Evolutionary conservation across 1,140 invertebrate genomes (phyloP), one percentile per base, ranked within the genome.

Genomic region (Aphelinus certus): DNA sequence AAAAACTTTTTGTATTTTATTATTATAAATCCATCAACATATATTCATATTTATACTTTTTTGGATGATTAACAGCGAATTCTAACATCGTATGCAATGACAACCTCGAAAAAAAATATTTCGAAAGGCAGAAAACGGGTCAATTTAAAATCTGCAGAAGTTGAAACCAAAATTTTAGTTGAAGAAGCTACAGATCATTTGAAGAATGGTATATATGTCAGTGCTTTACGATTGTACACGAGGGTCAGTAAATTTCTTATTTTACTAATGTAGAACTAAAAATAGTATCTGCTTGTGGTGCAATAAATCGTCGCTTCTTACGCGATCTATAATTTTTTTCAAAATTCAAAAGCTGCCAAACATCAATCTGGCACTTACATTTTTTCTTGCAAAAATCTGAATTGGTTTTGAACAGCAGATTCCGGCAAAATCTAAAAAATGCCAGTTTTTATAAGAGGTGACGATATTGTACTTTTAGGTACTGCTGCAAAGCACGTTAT

Each of bases 151-250:
- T 65, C 68, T 7, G 42, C 61, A 10, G 63, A 71, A 71, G 62
- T 80, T 6, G 80, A 81, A 78, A 91, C 91, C 43, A 91, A 93
- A 80, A 77, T 90, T 26, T 84, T 90, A 69, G 89, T 91, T 43
- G 92, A 94, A 81, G 93, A 94, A 84, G 92, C 93, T 42, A 89
- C 89, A 1, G 91, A 90, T 72, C 92, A 94, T 79, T 87, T 92
- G 76, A 94, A 94, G 86, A 90, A 89, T 78, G 91, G 92, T 9
- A 91, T 93, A 81, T 92, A 93, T 75, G 86, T 89, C 7, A 91
- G 92, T 82, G 92, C 92, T 0, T 78, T 94, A 1, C 80, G 83
- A 6, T 89, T 92, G 2, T 92, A 93, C 71, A 89, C 91, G 82
- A 91, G 93, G 90, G 93, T 94, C 85, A 85, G 82, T 85, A 62